phyloP scores from a whole-genome alignment of 2,113 vertebrate species.

The Rhynchomys soricoides region DNA sequence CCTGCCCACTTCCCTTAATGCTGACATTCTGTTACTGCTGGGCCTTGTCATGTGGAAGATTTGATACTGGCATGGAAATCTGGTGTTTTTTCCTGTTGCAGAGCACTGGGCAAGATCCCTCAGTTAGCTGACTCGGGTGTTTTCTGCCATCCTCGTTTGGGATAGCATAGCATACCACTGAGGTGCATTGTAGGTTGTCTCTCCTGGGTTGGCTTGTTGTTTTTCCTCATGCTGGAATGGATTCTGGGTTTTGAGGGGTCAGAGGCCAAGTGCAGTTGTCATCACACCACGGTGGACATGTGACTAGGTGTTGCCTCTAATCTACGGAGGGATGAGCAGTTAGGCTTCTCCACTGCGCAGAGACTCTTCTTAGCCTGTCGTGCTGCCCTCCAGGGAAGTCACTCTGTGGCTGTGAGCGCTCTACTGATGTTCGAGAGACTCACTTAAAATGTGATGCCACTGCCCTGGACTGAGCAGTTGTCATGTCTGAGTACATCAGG shows the following conservation, averaged over 20 bases:
- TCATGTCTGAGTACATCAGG: not conserved
- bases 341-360: too few species aligned
- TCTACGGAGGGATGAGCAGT: not conserved
- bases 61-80: not conserved
- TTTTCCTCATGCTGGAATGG: not conserved
- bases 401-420: not conserved
- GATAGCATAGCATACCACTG: not conserved
- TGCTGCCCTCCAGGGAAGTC: not conserved
- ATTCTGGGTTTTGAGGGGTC: not conserved
- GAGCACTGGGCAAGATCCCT: not conserved
- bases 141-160: not conserved
- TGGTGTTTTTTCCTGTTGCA: not conserved
- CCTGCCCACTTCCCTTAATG: not conserved
- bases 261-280: not conserved
- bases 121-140: not conserved
- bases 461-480: not conserved
- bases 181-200: not conserved
- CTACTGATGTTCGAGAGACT: not conserved
- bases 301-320: not conserved
- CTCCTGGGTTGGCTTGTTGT: too few species aligned
- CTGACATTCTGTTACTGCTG: not conserved
- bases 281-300: fast-evolving
- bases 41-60: not conserved
- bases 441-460: not conserved
- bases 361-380: not conserved